Percentiles rank a stretch among this genome's conserved stretches.
These are phyloP conservation scores for Delichon dasypus DNA, from an alignment of 2,797 vertebrate species.

Conservation along the genomic window DNA sequence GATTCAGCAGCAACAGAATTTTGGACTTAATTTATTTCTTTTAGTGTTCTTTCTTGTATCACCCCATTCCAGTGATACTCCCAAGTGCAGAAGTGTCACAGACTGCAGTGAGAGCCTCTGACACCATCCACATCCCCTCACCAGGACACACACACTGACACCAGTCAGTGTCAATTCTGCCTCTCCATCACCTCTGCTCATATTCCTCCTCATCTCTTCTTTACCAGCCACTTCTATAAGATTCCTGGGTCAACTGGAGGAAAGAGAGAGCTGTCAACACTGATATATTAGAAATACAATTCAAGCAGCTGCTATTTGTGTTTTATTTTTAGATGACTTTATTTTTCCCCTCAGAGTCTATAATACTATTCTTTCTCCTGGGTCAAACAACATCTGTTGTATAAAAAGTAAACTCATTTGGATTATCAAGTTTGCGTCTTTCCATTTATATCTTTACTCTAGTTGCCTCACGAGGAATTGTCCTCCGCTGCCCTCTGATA, in stretches of 20 bases:
- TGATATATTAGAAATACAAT: conserved; percentile 66
- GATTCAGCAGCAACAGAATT: neutral
- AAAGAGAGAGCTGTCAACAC: conserved; percentile 52
- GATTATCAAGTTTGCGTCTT: conserved; percentile 57
- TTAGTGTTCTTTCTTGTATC: neutral
- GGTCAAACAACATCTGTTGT: conserved; percentile 73
- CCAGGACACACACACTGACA: neutral
- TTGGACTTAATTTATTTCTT: neutral
- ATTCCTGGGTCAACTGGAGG: conserved; percentile 24
- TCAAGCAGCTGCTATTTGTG: conserved; percentile 69
- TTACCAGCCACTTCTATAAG: conserved; percentile 16
- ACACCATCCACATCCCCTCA: accelerated
- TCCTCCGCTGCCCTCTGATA: conserved; percentile 30
- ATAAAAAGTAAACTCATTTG: conserved; percentile 67
- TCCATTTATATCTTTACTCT: conserved; percentile 36
- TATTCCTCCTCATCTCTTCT: neutral
- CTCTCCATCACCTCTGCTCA: neutral
- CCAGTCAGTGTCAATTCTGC: neutral
- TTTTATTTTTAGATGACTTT: conserved; percentile 65
- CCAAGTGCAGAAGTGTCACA: neutral
- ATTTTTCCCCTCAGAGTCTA: conserved; percentile 63
- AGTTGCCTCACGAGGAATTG: conserved; percentile 5
- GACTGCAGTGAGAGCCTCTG: neutral
- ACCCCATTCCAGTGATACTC: neutral
- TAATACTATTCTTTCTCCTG: conserved; percentile 67